These are phyloP conservation scores for Phocoena sinus DNA, from an alignment of 2,113 vertebrate genomes.

Conservation along the genomic window DNA sequence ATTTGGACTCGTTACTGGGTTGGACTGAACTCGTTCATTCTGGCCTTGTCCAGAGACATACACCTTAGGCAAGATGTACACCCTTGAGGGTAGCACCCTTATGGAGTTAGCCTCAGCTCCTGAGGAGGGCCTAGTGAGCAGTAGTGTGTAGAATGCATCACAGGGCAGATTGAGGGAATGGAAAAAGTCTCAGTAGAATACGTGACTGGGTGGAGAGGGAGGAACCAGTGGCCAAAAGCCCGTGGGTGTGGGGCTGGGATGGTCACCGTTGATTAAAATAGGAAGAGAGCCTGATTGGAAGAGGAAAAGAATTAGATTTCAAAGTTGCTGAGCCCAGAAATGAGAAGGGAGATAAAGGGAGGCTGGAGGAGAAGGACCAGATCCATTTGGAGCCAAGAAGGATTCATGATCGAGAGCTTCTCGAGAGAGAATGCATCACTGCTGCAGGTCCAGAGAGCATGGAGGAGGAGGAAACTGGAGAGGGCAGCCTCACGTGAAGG, in stretches of 20 bases:
- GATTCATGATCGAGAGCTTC: background rate
- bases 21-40: background rate
- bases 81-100: background rate
- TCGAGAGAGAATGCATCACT: background rate
- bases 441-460: background rate
- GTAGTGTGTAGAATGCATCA: background rate
- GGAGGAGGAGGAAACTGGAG: background rate
- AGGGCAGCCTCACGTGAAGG: background rate
- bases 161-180: background rate
- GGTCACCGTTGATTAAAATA: background rate
- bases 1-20: background rate
- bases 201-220: background rate
- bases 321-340: background rate
- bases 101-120: background rate
- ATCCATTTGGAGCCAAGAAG: background rate
- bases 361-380: background rate
- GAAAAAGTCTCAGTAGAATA: background rate
- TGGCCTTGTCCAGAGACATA: background rate
- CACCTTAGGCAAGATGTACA: background rate
- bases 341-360: background rate
- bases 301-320: background rate
- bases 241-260: background rate
- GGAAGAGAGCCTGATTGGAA: background rate
- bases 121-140: background rate
- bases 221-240: background rate